A percentile compares a stretch with the other conserved stretches of the same genome.
Conservation (phyloP, 1,140 invertebrate genomes). For the Drosophila tsacasi region DNA sequence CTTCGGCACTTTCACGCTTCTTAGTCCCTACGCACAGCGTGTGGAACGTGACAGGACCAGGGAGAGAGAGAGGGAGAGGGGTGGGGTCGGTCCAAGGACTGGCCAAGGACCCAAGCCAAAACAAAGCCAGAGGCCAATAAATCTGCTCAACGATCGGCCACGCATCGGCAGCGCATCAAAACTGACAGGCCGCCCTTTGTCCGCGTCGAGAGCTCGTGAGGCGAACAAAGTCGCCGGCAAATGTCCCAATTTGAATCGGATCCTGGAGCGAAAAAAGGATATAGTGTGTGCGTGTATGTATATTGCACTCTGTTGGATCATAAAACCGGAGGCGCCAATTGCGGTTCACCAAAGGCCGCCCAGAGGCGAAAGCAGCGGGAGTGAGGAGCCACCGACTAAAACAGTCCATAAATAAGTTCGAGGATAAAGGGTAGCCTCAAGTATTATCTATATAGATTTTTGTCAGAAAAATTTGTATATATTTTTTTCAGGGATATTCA, state of each 20-base stretch:
- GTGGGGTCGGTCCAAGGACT: conserved; percentile 39
- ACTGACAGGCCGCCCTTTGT: conserved; percentile 63
- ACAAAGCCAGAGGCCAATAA: conserved; percentile 75
- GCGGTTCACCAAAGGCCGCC: conserved; percentile 31
- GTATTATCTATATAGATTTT: no score
- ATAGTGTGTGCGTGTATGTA: not conserved
- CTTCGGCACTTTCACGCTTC: conserved; percentile 72
- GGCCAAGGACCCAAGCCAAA: conserved; percentile 37
- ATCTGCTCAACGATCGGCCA: conserved; percentile 65
- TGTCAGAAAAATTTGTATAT: not conserved
- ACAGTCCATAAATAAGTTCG: not conserved
- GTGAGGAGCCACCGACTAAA: not conserved
- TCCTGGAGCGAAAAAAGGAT: conserved; percentile 7
- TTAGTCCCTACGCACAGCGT: conserved; percentile 34
- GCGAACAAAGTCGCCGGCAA: conserved; percentile 14
- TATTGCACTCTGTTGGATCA: conserved; percentile 14
- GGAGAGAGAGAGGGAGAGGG: not conserved
- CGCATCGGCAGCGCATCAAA: conserved; percentile 66
- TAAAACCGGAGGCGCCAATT: conserved; percentile 67
- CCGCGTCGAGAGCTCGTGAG: conserved; percentile 44
- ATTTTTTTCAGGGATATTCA: not conserved
- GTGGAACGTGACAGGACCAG: conserved; percentile 41
- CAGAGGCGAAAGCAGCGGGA: conserved; percentile 13
- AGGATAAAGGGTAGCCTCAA: not conserved
- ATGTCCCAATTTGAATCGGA: conserved; percentile 25